A percentile compares a stretch with the other conserved stretches of the same genome.
These are phyloP conservation scores for Ophion obscuratus DNA, from an alignment of 2,888 invertebrate genomes.

Conservation along the genomic window DNA sequence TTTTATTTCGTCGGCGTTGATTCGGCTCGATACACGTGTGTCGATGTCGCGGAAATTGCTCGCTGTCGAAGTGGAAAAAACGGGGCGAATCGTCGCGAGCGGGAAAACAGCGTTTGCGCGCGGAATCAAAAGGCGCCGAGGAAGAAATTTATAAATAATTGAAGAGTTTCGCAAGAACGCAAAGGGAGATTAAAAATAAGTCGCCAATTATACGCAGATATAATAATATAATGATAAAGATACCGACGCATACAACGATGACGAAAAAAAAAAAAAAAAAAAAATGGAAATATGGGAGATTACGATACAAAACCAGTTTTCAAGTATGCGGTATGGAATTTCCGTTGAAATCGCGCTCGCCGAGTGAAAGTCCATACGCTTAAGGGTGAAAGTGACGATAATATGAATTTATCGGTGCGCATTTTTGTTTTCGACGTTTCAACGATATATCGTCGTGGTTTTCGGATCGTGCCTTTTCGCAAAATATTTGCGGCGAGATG, in stretches of 20 bases:
- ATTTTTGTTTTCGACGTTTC: neutral
- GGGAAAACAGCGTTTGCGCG: too few species aligned
- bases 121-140: too few species aligned
- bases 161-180: neutral
- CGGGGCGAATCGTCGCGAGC: too few species aligned
- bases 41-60: too few species aligned
- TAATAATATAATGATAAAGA: neutral
- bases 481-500: neutral
- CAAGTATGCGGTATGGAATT: constrained; percentile 22
- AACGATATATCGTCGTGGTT: neutral
- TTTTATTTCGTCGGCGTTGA: too few species aligned
- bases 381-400: constrained; percentile 25
- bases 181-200: neutral
- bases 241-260: neutral
- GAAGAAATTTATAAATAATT: neutral
- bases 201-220: neutral
- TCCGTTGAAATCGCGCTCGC: neutral
- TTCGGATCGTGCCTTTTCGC: neutral
- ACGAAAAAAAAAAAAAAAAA: neutral
- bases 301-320: constrained; percentile 24
- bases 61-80: too few species aligned
- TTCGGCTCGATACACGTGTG: too few species aligned
- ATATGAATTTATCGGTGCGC: neutral
- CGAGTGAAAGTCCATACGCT: constrained; percentile 24
- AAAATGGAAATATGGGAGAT: neutral